Base-by-base conservation (phyloP, 1,140 invertebrate genomes). In the Pseudomyrmex cubaensis region DNA sequence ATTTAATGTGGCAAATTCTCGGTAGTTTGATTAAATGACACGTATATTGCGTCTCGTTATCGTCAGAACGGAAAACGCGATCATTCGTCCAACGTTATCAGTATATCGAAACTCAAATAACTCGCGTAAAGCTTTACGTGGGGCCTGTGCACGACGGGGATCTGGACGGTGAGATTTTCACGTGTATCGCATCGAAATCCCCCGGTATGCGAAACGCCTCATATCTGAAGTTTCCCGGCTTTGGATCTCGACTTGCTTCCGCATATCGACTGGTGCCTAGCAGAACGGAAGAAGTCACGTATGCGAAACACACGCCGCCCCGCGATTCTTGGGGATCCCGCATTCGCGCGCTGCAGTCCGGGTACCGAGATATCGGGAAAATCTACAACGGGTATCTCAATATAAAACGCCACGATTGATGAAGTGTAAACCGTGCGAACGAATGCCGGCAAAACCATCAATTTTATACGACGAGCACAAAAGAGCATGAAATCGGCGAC, bases 281-380 rank as follows among this genome's bases (percentile, higher is more conserved):
- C 25, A 74, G 82, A 62, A 86, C 73, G 80, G 85, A 84, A 84
- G 69, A 87, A 87, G 85, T 74, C 69, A 80, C 86, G 74, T 75
- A 83, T 83, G 75, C 69, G 82, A 80, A 78, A 87, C 85, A 80
- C 61, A 80, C 61, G 73, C 69, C 62, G 67, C 25, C 66, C 13
- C 72, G 5, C 35, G 13, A 69, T 67, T 85, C 63, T 75, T 86
- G 63, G 5, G 35, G 35, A 50, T 59, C 64, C 66, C 76, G 66
- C 76, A 70, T 72, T 57, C 54, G 44, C 10, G 64, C 75, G 2
- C 63, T 25, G 48, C 44, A 67, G n/a, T 35, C 35, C 35, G 35
- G 44, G 20, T 13, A 48, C 22, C 66, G 54, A 72, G 76, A 80
- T 78, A 69, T 20, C 76, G 56, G n/a, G 12, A 44, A 52, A 46